Conservation (phyloP, 2,797 vertebrate species). For the Liparis tanakae region DNA sequence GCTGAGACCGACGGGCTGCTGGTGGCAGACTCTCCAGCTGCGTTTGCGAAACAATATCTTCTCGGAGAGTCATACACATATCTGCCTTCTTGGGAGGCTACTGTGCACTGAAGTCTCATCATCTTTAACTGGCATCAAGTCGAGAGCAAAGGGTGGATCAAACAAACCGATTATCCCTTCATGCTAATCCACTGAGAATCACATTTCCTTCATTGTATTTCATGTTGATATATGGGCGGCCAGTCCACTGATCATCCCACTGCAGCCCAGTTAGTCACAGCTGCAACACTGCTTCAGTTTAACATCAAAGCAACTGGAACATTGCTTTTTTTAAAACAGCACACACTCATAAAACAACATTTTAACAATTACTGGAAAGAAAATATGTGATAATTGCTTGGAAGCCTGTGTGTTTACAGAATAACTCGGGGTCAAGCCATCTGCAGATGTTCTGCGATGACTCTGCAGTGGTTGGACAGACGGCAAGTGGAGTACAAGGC, state of each 20-base stretch:
- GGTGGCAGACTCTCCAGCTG: background rate
- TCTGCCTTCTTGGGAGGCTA: background rate
- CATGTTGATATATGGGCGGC: background rate
- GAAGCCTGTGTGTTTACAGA: slow-evolving; percentile 15
- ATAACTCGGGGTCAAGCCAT: too few relatives aligned
- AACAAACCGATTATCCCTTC: background rate
- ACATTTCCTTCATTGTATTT: background rate
- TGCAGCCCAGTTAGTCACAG: slow-evolving; percentile 5
- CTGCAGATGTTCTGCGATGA: too few relatives aligned
- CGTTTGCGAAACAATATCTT: background rate
- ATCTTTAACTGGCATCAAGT: slow-evolving; percentile 7
- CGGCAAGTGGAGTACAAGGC: too few relatives aligned
- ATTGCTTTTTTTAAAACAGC: background rate
- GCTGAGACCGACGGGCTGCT: background rate
- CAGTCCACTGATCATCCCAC: background rate
- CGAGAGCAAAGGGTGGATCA: background rate
- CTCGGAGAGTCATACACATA: background rate
- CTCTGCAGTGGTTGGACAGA: too few relatives aligned
- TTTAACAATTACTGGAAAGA: slow-evolving; percentile 25
- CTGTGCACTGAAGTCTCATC: background rate
- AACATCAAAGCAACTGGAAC: slow-evolving; percentile 1
- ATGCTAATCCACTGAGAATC: background rate
- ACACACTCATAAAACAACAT: slow-evolving; percentile 18
- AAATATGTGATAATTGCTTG: slow-evolving; percentile 34
- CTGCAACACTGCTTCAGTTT: background rate